These are phyloP conservation scores for Caranx melampygus DNA, from an alignment of 2,113 vertebrate genomes.

Conservation along the genomic window DNA sequence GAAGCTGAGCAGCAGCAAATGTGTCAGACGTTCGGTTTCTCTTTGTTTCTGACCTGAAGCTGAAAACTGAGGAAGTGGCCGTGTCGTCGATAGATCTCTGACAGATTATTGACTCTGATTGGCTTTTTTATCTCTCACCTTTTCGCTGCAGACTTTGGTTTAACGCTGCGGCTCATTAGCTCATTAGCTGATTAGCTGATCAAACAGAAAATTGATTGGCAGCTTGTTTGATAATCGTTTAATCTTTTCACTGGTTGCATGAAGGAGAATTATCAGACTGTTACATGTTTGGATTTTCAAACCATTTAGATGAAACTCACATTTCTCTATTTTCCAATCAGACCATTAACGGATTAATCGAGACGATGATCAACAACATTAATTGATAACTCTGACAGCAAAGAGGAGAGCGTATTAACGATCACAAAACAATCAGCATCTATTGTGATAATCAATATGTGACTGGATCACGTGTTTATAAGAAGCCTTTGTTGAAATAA, in stretches of 20 bases:
- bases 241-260: not conserved
- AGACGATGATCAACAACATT: not conserved
- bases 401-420: too few relatives aligned
- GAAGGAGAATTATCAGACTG: not conserved
- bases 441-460: not conserved
- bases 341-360: not conserved
- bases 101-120: too few relatives aligned
- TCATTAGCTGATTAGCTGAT: not conserved
- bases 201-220: not conserved
- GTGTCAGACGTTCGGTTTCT: not conserved
- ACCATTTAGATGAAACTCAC: not conserved
- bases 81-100: not conserved
- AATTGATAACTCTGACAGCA: not conserved
- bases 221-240: not conserved
- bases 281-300: not conserved
- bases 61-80: not conserved
- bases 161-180: not conserved
- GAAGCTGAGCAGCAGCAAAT: conserved; percentile 25
- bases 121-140: not conserved
- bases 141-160: too few relatives aligned
- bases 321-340: not conserved
- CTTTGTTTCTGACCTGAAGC: conserved; percentile 11
- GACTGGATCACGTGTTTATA: too few relatives aligned
- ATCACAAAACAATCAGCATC: too few relatives aligned
- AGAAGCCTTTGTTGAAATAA: too few relatives aligned